Evolutionary conservation across 2,888 invertebrate genomes (phyloP).

Genomic region (Apodemia mormo): DNA sequence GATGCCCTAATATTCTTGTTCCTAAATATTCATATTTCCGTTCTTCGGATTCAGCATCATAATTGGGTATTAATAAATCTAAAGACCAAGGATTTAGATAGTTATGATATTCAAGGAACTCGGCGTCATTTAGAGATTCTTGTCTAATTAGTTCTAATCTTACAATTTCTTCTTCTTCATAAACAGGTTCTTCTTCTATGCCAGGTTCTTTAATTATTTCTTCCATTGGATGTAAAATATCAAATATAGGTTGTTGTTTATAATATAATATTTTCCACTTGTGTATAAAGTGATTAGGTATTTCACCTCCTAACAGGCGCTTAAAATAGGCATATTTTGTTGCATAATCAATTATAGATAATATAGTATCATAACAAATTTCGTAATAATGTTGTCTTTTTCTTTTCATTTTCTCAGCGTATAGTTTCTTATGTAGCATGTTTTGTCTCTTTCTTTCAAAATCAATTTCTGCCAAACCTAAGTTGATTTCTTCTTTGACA

Average conservation of each 20-base stretch:
- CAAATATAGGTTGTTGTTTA: conserved; percentile 79
- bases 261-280: conserved; percentile 82
- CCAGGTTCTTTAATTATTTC: conserved; percentile 54
- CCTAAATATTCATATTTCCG: conserved; percentile 70
- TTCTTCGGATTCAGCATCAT: conserved; percentile 66
- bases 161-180: conserved; percentile 67
- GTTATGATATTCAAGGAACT: conserved; percentile 81
- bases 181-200: conserved; percentile 48
- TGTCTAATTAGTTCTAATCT: conserved; percentile 76
- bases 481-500: conserved; percentile 66
- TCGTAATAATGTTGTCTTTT: conserved; percentile 71
- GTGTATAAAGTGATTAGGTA: conserved; percentile 72
- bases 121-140: conserved; percentile 75
- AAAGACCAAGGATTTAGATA: conserved; percentile 79
- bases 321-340: conserved; percentile 76
- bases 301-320: conserved; percentile 58
- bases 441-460: conserved; percentile 76
- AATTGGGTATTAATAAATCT: conserved; percentile 65
- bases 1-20: conserved; percentile 69
- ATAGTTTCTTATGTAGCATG: conserved; percentile 78
- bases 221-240: conserved; percentile 67
- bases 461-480: conserved; percentile 72
- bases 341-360: conserved; percentile 81
- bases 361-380: conserved; percentile 75
- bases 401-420: conserved; percentile 74